Percentiles rank a stretch among this genome's conserved stretches.
Evolutionary conservation across 2,888 invertebrate genomes (phyloP).

Genomic region (Clostera curtula): DNA sequence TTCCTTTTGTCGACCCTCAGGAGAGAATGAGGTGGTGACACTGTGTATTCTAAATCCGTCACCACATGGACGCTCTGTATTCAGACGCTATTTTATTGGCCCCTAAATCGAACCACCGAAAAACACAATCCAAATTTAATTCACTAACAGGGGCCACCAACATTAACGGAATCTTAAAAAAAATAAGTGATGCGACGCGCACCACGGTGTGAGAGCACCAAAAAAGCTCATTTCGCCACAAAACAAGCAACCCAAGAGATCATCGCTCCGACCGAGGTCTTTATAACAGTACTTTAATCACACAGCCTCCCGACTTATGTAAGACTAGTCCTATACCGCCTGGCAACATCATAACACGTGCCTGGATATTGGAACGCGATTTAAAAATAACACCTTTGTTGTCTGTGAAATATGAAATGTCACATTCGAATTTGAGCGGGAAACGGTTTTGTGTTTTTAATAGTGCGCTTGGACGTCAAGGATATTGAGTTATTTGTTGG

Average conservation of each 20-base stretch:
- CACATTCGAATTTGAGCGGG: constrained; percentile 18
- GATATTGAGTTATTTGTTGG: constrained; percentile 7
- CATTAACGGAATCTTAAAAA: constrained; percentile 20
- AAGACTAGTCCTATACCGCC: constrained; percentile 63
- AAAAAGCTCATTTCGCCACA: constrained; percentile 67
- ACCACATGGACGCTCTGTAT: too few species aligned
- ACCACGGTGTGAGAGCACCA: constrained; percentile 42
- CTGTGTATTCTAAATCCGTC: too few species aligned
- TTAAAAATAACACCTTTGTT: constrained; percentile 17
- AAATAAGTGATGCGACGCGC: constrained; percentile 17
- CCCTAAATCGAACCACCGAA: too few species aligned
- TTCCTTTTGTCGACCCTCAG: too few species aligned
- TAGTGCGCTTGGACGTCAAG: constrained; percentile 14
- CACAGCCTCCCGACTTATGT: constrained; percentile 60
- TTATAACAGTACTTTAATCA: constrained; percentile 68
- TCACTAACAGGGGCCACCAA: too few species aligned
- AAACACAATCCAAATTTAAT: too few species aligned
- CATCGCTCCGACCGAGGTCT: constrained; percentile 68
- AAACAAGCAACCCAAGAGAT: constrained; percentile 65
- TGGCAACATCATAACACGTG: constrained; percentile 47
- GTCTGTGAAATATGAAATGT: constrained; percentile 17
- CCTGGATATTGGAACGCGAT: constrained; percentile 29
- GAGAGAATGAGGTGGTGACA: too few species aligned
- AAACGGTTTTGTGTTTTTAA: constrained; percentile 4
- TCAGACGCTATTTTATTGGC: too few species aligned